Percentiles rank a stretch among this genome's conserved stretches.
Evolutionary conservation across 1,140 invertebrate genomes (phyloP).

Genomic region (Prorops nasuta): DNA sequence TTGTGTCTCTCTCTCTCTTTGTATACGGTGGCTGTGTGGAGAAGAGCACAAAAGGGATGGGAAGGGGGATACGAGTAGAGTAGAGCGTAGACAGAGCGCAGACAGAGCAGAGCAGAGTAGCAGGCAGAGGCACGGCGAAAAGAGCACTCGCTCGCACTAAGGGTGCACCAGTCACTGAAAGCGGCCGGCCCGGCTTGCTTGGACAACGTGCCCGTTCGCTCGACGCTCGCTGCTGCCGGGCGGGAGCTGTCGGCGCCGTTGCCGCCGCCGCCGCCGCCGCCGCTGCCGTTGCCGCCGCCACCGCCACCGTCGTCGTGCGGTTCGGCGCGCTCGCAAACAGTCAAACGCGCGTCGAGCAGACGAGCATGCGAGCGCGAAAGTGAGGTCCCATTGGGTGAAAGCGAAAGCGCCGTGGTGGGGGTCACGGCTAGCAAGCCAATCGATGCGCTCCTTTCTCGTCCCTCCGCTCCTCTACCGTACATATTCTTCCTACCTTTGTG

Average conservation of each 20-base stretch:
- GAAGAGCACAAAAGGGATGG: no score
- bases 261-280: no score
- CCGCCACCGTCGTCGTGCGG: constrained; percentile 21
- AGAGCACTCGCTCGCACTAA: constrained; percentile 41
- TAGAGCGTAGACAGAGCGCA: no score
- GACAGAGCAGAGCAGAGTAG: not conserved
- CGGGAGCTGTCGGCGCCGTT: no score
- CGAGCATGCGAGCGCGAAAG: constrained; percentile 52
- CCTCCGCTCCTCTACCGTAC: constrained; percentile 10
- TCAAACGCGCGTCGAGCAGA: constrained; percentile 9
- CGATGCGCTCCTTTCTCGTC: constrained; percentile 46
- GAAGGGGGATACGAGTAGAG: no score
- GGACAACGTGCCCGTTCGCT: no score
- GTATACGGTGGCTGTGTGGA: not conserved
- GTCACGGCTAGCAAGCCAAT: constrained; percentile 56
- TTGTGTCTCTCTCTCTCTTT: not conserved
- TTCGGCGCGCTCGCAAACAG: constrained; percentile 15
- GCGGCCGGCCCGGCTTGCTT: no score
- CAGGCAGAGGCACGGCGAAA: constrained; percentile 29
- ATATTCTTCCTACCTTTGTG: not conserved
- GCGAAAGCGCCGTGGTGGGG: constrained; percentile 56
- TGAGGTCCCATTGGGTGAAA: constrained; percentile 58
- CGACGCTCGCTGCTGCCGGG: no score
- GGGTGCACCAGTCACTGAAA: constrained; percentile 50
- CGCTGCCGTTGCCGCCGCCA: no score